Evolutionary conservation across 2,888 invertebrate species (phyloP).

Genomic region (Girardia tigrina): DNA sequence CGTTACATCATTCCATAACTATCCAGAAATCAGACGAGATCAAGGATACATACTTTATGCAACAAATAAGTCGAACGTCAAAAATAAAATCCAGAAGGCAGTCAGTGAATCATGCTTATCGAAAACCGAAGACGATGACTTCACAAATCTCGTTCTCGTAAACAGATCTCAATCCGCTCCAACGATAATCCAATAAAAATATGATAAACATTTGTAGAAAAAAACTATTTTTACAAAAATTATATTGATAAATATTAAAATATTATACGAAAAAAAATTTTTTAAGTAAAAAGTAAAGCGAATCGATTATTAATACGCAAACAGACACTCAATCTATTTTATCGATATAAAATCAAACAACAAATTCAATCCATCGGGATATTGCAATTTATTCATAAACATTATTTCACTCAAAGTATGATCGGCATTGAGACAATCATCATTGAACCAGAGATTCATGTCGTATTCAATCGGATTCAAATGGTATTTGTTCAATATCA

Average conservation of each 20-base stretch:
- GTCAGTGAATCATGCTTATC: not conserved
- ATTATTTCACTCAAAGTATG: not conserved
- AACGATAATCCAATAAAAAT: not conserved
- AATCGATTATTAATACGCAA: not conserved
- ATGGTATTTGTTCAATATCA: constrained; percentile 8
- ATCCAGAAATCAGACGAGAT: constrained; percentile 23
- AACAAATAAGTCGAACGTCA: not conserved
- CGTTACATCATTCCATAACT: not conserved
- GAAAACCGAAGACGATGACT: not conserved
- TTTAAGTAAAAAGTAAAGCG: not conserved
- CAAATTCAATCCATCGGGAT: constrained; percentile 11
- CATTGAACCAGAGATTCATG: not conserved
- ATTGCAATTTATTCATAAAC: constrained; percentile 11
- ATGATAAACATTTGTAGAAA: not conserved
- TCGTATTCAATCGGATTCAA: not conserved
- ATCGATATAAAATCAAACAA: constrained; percentile 11
- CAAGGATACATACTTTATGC: constrained; percentile 1
- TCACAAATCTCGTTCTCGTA: too few relatives aligned
- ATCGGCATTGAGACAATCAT: not conserved
- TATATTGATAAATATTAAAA: not conserved
- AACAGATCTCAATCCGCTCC: not conserved
- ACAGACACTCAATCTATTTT: not conserved
- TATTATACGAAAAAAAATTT: not conserved
- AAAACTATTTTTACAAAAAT: not conserved
- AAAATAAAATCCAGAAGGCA: not conserved